A percentile compares a stretch with the other conserved stretches of the same genome.
phyloP scores from a whole-genome alignment of 2,113 vertebrate genomes.

The Colius striatus region DNA sequence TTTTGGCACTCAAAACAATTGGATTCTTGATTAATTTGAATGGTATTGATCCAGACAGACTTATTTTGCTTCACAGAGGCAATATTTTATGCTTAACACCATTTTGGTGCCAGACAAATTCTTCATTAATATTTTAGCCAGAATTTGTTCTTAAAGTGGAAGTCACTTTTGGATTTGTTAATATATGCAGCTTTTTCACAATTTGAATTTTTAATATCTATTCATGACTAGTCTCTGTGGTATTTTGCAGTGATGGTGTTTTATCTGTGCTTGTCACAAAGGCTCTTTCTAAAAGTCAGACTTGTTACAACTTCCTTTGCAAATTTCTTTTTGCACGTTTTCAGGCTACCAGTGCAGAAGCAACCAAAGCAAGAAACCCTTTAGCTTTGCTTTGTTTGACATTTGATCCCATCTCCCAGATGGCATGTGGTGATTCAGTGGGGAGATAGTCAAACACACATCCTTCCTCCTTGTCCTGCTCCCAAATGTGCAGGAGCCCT shows the following conservation, averaged over 20 bases:
- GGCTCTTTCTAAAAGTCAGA: not conserved
- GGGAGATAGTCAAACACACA: not conserved
- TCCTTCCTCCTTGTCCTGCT: not conserved
- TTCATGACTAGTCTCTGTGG: constrained; percentile 19
- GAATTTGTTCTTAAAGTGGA: constrained; percentile 7
- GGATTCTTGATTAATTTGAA: not conserved
- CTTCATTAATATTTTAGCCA: not conserved
- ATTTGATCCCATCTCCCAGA: not conserved
- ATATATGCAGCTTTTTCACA: not conserved
- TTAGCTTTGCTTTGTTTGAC: not conserved
- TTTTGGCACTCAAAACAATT: not conserved
- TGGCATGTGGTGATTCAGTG: not conserved
- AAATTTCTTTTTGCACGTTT: not conserved
- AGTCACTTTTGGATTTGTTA: constrained; percentile 19
- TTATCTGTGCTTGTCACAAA: constrained; percentile 56
- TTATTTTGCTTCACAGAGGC: not conserved
- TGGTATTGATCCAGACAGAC: not conserved
- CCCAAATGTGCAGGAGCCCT: not conserved
- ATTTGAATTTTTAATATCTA: constrained; percentile 51
- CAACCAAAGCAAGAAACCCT: not conserved
- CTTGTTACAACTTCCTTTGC: not conserved
- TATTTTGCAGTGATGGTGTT: not conserved
- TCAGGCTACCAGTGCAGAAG: not conserved
- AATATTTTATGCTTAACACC: not conserved
- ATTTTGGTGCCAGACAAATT: not conserved